A percentile compares a stretch with the other conserved stretches of the same genome.
Conservation (phyloP, 92 coral and sea anemone species). For the Nematostella vectensis region DNA sequence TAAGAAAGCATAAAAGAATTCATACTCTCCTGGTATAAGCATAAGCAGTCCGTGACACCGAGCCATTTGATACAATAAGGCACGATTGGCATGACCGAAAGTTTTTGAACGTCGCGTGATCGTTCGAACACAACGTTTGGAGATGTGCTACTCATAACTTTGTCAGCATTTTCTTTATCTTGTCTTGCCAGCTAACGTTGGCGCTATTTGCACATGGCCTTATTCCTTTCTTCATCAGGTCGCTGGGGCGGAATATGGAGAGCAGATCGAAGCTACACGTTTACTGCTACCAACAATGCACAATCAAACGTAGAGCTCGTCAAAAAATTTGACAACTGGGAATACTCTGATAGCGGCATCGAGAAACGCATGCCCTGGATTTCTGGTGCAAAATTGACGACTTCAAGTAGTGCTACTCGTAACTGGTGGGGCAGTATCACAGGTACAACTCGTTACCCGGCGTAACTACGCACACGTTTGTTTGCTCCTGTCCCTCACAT, state of each 20-base stretch:
- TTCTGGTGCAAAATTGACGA: constrained; percentile 43
- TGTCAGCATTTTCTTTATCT: background rate
- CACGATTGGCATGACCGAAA: no score
- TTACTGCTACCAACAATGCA: constrained; percentile 33
- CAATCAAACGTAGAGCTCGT: constrained; percentile 50
- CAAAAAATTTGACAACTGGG: constrained; percentile 63
- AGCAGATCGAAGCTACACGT: constrained; percentile 51
- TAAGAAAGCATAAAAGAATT: no score
- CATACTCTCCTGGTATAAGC: no score
- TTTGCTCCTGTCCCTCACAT: no score
- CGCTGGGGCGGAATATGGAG: constrained; percentile 83
- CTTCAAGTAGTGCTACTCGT: constrained; percentile 26
- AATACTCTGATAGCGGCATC: constrained; percentile 29
- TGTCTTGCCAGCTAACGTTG: background rate
- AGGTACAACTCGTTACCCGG: background rate
- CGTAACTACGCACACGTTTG: background rate
- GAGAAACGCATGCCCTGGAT: constrained; percentile 80
- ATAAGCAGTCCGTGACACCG: no score
- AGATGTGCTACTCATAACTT: background rate
- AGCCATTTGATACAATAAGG: no score
- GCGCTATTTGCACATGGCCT: background rate
- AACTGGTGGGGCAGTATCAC: constrained; percentile 40
- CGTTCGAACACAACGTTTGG: no score
- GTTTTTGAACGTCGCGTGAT: no score
- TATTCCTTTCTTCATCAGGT: constrained; percentile 10